Percentiles rank a stretch among this genome's conserved stretches.
Conservation (phyloP, 2,113 vertebrate genomes). For the Aptenodytes forsteri region DNA sequence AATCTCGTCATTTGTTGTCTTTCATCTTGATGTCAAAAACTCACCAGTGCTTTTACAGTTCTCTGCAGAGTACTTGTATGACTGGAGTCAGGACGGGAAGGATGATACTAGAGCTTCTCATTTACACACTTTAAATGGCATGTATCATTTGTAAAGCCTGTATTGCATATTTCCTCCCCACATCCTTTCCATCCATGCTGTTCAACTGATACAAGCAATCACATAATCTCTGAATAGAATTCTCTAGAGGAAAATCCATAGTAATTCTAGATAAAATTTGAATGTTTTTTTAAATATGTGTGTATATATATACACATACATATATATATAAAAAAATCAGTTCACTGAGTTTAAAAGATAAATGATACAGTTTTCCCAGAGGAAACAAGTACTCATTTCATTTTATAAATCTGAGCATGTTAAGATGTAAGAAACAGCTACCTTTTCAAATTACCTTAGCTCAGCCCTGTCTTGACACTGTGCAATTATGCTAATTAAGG, state of each 20-base stretch:
- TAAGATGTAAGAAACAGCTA: neutral
- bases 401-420: slow-evolving; percentile 7
- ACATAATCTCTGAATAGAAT: neutral
- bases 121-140: neutral
- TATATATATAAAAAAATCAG: neutral
- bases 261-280: neutral
- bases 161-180: neutral
- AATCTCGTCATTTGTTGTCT: neutral
- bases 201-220: neutral
- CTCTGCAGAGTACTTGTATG: neutral
- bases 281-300: neutral
- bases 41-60: neutral
- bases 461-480: neutral
- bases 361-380: neutral
- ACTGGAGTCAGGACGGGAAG: neutral
- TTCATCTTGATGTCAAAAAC: neutral
- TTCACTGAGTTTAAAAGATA: neutral
- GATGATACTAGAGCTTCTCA: neutral
- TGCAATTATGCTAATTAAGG: slow-evolving; percentile 43
- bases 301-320: neutral
- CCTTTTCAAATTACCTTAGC: neutral
- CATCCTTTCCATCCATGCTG: neutral
- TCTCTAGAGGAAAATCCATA: neutral
- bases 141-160: neutral
- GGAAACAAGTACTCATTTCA: neutral